A percentile compares a stretch with the other conserved stretches of the same genome.
These are phyloP conservation scores for Gnathonemus longibarbis DNA, from an alignment of 2,113 vertebrate genomes.

Conservation along the genomic window DNA sequence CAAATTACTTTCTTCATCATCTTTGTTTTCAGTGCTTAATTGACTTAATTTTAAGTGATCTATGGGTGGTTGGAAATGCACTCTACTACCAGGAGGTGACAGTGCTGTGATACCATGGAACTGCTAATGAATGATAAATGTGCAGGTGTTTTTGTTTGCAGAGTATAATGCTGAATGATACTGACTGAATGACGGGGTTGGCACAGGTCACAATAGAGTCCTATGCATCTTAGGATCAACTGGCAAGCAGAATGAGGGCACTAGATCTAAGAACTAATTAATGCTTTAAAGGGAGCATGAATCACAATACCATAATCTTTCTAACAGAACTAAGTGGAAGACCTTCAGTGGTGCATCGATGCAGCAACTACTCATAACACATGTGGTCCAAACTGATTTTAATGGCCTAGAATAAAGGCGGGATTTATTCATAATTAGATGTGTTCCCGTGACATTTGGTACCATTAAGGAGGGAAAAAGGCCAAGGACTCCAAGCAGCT, in stretches of 20 bases:
- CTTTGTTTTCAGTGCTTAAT: neutral
- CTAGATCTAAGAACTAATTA: neutral
- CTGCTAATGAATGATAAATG: neutral
- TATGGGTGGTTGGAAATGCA: neutral
- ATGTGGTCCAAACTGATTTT: neutral
- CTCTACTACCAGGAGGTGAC: neutral
- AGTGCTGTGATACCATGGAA: neutral
- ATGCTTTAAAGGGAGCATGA: neutral
- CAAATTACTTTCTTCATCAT: constrained; percentile 7
- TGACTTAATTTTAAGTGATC: neutral
- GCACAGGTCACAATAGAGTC: neutral
- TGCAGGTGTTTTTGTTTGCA: neutral
- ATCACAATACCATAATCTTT: neutral
- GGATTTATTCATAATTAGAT: constrained; percentile 1
- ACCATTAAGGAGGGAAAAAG: neutral
- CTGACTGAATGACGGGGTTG: neutral
- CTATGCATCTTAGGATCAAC: neutral
- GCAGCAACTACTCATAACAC: neutral
- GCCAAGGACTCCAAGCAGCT: neutral
- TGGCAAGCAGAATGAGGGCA: neutral
- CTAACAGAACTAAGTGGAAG: neutral
- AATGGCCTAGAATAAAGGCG: neutral
- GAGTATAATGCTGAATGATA: neutral
- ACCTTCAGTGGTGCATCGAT: neutral
- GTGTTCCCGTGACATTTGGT: neutral